Base-by-base conservation (phyloP, 2,113 vertebrate genomes). In the Sinocyclocheilus anshuiensis region DNA sequence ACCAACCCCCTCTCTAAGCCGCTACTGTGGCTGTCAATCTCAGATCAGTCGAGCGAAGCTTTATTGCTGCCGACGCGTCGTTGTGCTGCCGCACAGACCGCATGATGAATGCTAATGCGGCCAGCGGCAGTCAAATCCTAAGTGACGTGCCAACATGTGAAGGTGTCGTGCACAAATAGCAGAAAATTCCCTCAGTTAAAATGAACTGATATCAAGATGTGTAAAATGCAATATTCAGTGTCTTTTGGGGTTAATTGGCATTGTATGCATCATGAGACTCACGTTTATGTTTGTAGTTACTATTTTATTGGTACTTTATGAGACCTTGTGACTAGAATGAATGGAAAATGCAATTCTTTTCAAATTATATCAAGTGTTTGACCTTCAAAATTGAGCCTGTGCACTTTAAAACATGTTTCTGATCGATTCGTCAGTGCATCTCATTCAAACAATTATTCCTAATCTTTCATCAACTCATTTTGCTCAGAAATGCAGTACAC, bases 61-160 rank as follows among this genome's bases (percentile, higher is more conserved):
- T 87, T 86, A 91, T 90, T 76, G 80, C 57, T 57, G 74, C 53
- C 50, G 86, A 87, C 26, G 81, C 69, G 69, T 84, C 78, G 53
- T 11, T 61, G 22, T 72, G 33, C 22, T 83, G 18, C 83, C 6
- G 22, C 72, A 20, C 50, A 67, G 72, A 57, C 29, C 36, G 48
- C 20, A 75, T 63, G 36, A 81, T 72, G 77, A 63, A 36, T 84
- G 75, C 65, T 80, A 84, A 79, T 84, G 45, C 76, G 16, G 72
- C 45, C 72, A 85, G 48, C 10, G 24, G 53, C 42, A 33, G 81
- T 61, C 71, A 67, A 26, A 26, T 53, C 75, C 61, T 42, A 12
- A 18, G 12, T 87, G 42, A 67, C 22, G 6, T 53, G 63, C 24
- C 24, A 15, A 53, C 80, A 20, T 82, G 63, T n/a, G 45, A 55